phyloP scores from a whole-genome alignment of 2,113 vertebrate species.

The Indicator maculatus region DNA sequence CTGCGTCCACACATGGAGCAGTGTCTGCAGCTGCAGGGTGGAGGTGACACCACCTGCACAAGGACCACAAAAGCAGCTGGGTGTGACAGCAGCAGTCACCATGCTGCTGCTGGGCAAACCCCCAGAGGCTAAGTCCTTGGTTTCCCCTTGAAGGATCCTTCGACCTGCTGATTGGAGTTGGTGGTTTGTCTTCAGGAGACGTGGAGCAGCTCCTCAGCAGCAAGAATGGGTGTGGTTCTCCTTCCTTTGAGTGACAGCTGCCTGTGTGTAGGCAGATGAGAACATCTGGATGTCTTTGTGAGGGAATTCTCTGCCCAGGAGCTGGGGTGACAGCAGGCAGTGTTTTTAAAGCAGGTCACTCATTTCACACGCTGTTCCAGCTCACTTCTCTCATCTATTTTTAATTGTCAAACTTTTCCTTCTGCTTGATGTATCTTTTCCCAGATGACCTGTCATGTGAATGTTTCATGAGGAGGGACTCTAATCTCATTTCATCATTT shows the following conservation, averaged over 20 bases:
- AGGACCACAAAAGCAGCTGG: not conserved
- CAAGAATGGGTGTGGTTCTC: not conserved
- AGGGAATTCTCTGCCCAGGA: not conserved
- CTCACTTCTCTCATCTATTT: slow-evolving; percentile 25
- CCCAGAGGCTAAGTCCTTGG: not conserved
- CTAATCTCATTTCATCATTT: not conserved
- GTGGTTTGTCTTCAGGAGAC: not conserved
- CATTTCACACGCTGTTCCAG: not conserved
- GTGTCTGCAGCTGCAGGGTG: slow-evolving; percentile 30
- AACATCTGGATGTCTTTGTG: not conserved
- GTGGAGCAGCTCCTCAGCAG: not conserved
- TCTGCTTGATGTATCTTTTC: slow-evolving; percentile 6
- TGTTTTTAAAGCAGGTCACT: slow-evolving; percentile 39
- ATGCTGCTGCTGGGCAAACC: not conserved
- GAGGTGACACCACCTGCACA: not conserved
- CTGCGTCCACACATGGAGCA: not conserved
- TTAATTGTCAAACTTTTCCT: slow-evolving; percentile 49
- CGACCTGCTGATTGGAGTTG: not conserved
- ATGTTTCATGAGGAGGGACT: slow-evolving; percentile 48
- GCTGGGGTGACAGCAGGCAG: not conserved
- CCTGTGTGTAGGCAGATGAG: not conserved
- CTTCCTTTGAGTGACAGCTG: not conserved
- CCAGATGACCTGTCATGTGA: not conserved
- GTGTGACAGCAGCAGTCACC: not conserved
- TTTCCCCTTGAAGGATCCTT: not conserved